A percentile compares a stretch with the other conserved stretches of the same genome.
Evolutionary conservation across 2,888 invertebrate species (phyloP).

Genomic region (Melipona bicolor): DNA sequence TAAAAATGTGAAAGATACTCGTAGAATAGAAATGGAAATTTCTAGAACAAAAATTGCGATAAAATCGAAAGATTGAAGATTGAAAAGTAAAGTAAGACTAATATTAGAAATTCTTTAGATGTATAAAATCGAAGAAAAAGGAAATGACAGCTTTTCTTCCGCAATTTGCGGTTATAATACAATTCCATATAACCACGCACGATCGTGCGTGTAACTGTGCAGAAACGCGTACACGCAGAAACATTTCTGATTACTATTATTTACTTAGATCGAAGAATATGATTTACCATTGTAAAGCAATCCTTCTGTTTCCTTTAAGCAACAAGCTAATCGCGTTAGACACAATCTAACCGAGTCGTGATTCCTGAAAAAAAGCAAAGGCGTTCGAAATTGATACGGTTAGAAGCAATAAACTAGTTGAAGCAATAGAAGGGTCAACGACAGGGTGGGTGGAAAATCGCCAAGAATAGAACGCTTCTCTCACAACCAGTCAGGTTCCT

Average conservation of each 20-base stretch:
- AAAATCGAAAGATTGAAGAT: background rate
- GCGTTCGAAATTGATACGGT: slow-evolving; percentile 15
- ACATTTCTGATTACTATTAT: too few species aligned
- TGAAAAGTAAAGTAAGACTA: too few species aligned
- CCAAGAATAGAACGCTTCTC: slow-evolving; percentile 65
- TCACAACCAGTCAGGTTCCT: slow-evolving; percentile 62
- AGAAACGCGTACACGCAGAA: too few species aligned
- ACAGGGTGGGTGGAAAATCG: slow-evolving; percentile 64
- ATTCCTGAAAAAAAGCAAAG: background rate
- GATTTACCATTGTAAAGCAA: background rate
- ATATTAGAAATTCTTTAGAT: too few species aligned
- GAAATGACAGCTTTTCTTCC: too few species aligned
- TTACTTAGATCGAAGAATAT: background rate
- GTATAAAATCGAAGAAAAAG: too few species aligned
- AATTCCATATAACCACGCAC: too few species aligned
- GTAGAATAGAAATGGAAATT: too few species aligned
- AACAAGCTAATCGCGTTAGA: background rate
- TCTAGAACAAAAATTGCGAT: background rate
- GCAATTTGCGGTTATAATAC: too few species aligned
- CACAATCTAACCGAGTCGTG: background rate
- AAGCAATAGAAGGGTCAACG: slow-evolving; percentile 65
- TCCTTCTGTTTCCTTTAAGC: too few species aligned
- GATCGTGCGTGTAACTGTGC: too few species aligned
- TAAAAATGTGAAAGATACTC: background rate
- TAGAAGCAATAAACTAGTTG: slow-evolving; percentile 36